Base-by-base conservation (phyloP, 2,113 vertebrate genomes). In the Phrynocephalus versicolor region DNA sequence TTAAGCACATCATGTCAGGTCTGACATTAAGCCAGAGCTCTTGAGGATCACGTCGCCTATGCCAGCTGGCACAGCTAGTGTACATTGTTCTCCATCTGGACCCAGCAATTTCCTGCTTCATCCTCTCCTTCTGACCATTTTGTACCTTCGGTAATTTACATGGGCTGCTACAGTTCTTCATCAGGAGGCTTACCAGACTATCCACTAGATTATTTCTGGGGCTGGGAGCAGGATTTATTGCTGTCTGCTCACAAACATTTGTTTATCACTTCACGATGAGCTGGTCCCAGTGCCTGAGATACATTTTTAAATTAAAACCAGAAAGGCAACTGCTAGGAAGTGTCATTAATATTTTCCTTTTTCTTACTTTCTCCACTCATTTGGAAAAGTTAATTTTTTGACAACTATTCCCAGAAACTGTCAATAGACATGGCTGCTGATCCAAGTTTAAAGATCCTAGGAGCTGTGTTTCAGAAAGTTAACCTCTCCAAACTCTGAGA, bases 21-120 rank as follows among this genome's bases (percentile, higher is more conserved):
- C 70, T 74, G 60, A 74, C 30, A 74, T 79, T 84, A 65, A 45
- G 69, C 60, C 77, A 88, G 71, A 80, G 76, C 86, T 84, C 76
- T 79, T 72, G 57, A 79, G 75, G 69, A 65, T 79, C 45, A 39
- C 0, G 0, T 6, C 41, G 2, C 9, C 0, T 37, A 39, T 64
- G 60, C 21, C 70, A 35, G 84, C 79, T 0, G 37, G 77, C 25
- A 86, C 71, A 2, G 12, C 10, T 62, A 13, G 64, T 78, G 41
- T 72, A 30, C 21, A 51, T 64, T 84, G 76, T 57, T 25, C 37
- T 72, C 82, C 81, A 27, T n/a, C 67, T 78, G 27, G 85, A 87
- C 64, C 25, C 41, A 25, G 1, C 1, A 19, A 81, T 45, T 92
- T 89, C 65, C 33, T 74, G 35, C 64, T 65, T 83, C 58, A 0